phyloP scores from a whole-genome alignment of 2,797 vertebrate genomes.

The Toxotes lorentzi region DNA sequence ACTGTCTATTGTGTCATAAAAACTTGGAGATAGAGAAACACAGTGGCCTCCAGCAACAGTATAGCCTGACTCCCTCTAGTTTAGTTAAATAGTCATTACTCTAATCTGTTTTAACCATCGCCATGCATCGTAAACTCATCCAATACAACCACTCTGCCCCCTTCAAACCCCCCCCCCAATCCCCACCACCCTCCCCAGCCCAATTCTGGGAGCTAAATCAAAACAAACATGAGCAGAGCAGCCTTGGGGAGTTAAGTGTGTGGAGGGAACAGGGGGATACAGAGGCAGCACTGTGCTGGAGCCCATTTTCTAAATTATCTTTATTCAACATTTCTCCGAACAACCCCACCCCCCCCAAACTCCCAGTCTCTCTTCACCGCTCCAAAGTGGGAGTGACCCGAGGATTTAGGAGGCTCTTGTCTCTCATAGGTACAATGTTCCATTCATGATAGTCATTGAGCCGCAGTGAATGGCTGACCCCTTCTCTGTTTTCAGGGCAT shows the following conservation, averaged over 20 bases:
- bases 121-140: slow-evolving; percentile 70
- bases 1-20: slow-evolving; percentile 26
- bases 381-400: slow-evolving; percentile 68
- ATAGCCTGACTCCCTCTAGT: slow-evolving; percentile 35
- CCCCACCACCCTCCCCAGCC: slow-evolving; percentile 42
- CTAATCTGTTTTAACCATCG: slow-evolving; percentile 57
- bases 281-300: slow-evolving; percentile 80
- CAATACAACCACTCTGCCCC: slow-evolving; percentile 41
- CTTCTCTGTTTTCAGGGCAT: slow-evolving; percentile 56
- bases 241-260: slow-evolving; percentile 61
- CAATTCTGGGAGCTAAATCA: slow-evolving; percentile 85
- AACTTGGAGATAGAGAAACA: slow-evolving; percentile 25
- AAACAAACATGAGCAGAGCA: slow-evolving; percentile 78
- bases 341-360: slow-evolving; percentile 47
- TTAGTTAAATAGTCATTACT: slow-evolving; percentile 43
- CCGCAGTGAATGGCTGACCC: slow-evolving; percentile 66
- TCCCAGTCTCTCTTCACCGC: slow-evolving; percentile 28
- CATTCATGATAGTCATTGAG: slow-evolving; percentile 79
- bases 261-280: slow-evolving; percentile 58
- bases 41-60: slow-evolving; percentile 20
- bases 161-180: slow-evolving; percentile 3
- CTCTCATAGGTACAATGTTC: slow-evolving; percentile 80
- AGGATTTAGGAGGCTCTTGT: slow-evolving; percentile 80
- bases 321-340: slow-evolving; percentile 81
- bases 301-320: slow-evolving; percentile 86